These are phyloP conservation scores for Merodon equestris DNA, from an alignment of 2,888 invertebrate genomes.

Conservation along the genomic window DNA sequence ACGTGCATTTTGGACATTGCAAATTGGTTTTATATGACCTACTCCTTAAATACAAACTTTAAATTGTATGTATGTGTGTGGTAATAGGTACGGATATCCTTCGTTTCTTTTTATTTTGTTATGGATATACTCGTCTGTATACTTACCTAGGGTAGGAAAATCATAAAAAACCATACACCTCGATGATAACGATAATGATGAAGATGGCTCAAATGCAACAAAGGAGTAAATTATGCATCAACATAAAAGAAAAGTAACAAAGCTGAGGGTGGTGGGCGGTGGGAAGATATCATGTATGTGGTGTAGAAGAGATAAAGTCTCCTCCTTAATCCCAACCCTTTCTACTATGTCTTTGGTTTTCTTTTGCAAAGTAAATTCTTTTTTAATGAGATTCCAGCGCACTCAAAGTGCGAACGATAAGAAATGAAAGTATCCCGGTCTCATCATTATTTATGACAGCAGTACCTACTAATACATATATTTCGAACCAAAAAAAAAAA, in stretches of 20 bases:
- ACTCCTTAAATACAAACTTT: slow-evolving; percentile 15
- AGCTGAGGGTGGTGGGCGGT: not conserved
- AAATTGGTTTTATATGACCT: slow-evolving; percentile 59
- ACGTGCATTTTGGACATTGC: slow-evolving; percentile 52
- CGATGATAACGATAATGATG: not conserved
- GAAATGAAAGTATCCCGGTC: slow-evolving; percentile 46
- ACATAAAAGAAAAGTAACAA: slow-evolving; percentile 49
- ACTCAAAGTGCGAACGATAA: slow-evolving; percentile 49
- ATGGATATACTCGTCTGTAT: not conserved
- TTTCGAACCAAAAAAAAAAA: no score
- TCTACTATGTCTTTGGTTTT: slow-evolving; percentile 16
- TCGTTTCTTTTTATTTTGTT: not conserved
- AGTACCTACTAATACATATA: not conserved
- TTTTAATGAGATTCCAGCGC: slow-evolving; percentile 52
- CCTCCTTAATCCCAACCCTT: slow-evolving; percentile 11
- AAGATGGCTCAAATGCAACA: slow-evolving; percentile 44
- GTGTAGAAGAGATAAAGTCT: slow-evolving; percentile 23
- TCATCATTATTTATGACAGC: slow-evolving; percentile 61
- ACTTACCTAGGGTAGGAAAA: no score
- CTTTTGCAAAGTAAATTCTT: slow-evolving; percentile 43
- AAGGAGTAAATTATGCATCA: slow-evolving; percentile 50
- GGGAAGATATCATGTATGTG: slow-evolving; percentile 3
- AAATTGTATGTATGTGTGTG: not conserved
- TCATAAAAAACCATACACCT: not conserved
- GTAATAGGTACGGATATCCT: not conserved